These are phyloP conservation scores for Zaprionus gabonicus DNA, from an alignment of 1,140 invertebrate species.

Conservation along the genomic window DNA sequence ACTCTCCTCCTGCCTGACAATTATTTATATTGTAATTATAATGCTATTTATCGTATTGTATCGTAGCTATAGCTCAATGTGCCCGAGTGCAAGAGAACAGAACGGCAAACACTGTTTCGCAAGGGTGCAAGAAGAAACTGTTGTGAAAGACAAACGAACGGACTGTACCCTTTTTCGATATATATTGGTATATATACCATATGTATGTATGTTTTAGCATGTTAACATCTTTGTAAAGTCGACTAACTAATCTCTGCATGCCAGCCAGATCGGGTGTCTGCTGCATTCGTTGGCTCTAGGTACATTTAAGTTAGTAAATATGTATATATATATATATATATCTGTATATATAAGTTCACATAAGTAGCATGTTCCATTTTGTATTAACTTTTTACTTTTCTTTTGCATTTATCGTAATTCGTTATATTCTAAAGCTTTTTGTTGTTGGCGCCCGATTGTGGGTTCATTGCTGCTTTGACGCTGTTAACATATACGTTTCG, in stretches of 20 bases:
- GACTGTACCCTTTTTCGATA: not conserved
- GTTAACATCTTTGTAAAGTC: slow-evolving; percentile 28
- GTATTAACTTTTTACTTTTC: slow-evolving; percentile 32
- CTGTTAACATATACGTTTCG: slow-evolving; percentile 53
- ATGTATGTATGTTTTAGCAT: slow-evolving; percentile 7
- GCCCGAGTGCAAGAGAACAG: slow-evolving; percentile 25
- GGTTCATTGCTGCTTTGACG: slow-evolving; percentile 43
- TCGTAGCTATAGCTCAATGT: slow-evolving; percentile 17
- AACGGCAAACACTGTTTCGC: slow-evolving; percentile 16
- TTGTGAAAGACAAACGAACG: slow-evolving; percentile 4
- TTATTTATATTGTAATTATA: not conserved
- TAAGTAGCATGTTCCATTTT: slow-evolving; percentile 36
- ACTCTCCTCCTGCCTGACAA: not conserved
- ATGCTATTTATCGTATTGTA: not conserved
- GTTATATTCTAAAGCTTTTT: slow-evolving; percentile 55
- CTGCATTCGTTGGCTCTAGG: slow-evolving; percentile 41
- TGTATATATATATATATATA: slow-evolving; percentile 37
- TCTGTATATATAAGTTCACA: slow-evolving; percentile 25
- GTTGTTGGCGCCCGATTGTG: slow-evolving; percentile 36
- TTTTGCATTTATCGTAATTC: slow-evolving; percentile 4
- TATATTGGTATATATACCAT: not conserved
- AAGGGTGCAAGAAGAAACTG: slow-evolving; percentile 16
- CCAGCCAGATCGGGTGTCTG: slow-evolving; percentile 14
- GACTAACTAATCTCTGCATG: slow-evolving; percentile 19
- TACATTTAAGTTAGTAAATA: slow-evolving; percentile 35